These are phyloP conservation scores for Himalopsyche japonica DNA, from an alignment of 2,888 invertebrate genomes.

Conservation along the genomic window DNA sequence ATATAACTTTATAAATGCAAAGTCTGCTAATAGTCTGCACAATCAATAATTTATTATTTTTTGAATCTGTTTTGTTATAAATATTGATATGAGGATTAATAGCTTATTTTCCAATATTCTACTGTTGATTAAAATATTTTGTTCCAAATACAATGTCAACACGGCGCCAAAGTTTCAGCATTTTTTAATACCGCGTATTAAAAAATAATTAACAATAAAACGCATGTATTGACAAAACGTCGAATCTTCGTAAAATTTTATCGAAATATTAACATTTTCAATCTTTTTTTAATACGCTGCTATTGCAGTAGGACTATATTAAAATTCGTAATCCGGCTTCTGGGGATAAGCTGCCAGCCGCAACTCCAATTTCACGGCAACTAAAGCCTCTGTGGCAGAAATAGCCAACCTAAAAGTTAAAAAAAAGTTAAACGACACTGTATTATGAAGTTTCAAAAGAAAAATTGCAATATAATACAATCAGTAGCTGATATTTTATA, in stretches of 20 bases:
- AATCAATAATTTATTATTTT: too few relatives aligned
- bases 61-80: too few relatives aligned
- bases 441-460: too few relatives aligned
- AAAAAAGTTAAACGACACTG: too few relatives aligned
- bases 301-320: conserved; percentile 36
- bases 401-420: neutral
- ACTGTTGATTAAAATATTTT: too few relatives aligned
- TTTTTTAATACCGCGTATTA: neutral
- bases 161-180: neutral
- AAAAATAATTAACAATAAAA: neutral
- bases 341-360: conserved; percentile 33
- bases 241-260: neutral
- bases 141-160: neutral
- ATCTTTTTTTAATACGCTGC: conserved; percentile 26
- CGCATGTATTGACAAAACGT: neutral
- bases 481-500: too few relatives aligned
- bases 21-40: too few relatives aligned
- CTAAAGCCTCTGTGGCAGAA: neutral
- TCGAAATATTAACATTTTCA: conserved; percentile 17
- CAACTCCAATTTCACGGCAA: conserved; percentile 31
- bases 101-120: too few relatives aligned
- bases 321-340: conserved; percentile 41
- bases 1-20: too few relatives aligned
- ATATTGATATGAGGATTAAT: too few relatives aligned
- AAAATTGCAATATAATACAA: too few relatives aligned